Base-by-base conservation (phyloP, 2,797 vertebrate species). In the Sylvilagus floridanus region DNA sequence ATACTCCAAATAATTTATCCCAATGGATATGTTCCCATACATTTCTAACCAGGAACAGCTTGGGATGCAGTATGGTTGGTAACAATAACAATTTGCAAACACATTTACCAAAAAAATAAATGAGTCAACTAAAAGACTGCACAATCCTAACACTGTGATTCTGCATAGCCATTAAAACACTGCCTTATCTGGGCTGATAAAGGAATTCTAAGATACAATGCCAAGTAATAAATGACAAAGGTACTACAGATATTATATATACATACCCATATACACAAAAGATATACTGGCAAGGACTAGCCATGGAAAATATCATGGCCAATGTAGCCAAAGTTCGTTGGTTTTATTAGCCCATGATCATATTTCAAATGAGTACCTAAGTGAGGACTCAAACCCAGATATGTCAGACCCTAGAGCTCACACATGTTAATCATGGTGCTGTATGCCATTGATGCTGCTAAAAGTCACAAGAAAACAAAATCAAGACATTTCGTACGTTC, bases 141-240 rank as follows among this genome's bases (percentile, higher is more conserved):
- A 62, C 4, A n/a, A 32, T 35, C n/a, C 6, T 4, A 11, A 17
- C 52, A 47, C 1, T 28, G 22, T 42, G 71, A 75, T 75, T 50
- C 3, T 54, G 11, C 8, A 8, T 0, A 19, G 21, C 52, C 11
- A 52, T 71, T 78, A 66, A 75, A 79, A 96, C 76, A 7, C 21
- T 12, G 9, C 81, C 54, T 88, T 92, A 62, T 0, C n/a, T 2
- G 0, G 42, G 2, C 54, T 50, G 47, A 21, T 82, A 89, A 84
- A 82, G 17, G 62, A 76, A 60, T 78, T 92, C n/a, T n/a, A 68
- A 77, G 54, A 78, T 22, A 65, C 16, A 81, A 63, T 30, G 21
- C 24, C 63, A 84, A 66, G 8, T 90, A 50, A 83, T 79, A 93
- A 92, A 95, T 83, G 69, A 84, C 35, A 84, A 89, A 62, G 13